Base-by-base conservation (phyloP, 2,113 vertebrate genomes). In the Macroglossus sobrinus region DNA sequence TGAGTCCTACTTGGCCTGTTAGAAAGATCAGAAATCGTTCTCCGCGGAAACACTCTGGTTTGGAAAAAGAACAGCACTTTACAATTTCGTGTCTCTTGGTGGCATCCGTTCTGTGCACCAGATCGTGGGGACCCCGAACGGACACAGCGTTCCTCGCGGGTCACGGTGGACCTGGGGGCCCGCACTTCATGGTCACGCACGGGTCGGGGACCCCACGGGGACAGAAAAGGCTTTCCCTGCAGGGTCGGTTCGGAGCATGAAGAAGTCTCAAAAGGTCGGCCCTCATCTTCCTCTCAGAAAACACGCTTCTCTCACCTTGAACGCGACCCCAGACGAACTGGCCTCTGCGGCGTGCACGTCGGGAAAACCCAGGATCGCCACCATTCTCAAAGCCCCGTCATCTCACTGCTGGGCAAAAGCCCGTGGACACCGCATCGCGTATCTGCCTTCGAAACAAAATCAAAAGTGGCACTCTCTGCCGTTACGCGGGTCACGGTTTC, bases 291-390 rank as follows among this genome's bases (percentile, higher is more conserved):
- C 22, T 87, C 30, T 90, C 64, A 38, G 35, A 92, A 94, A 94
- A 94, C 15, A 53, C 12, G 68, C 40, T 47, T 40, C 74, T 96
- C 79, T 95, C 84, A 53, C 15, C 91, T 98, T 97, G 97, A 92
- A 95, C 95, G 93, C 93, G 33, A 76, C 24, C 96, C 74, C 94
- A 92, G 97, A 95, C 97, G 95, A 97, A 86, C 18, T 74, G 43
- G n/a, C 16, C 22, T 30, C 18, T 43, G 72, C 33, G 91, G 47
- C 19, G 72, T 84, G 22, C 14, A 59, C 75, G 72, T 97, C 93
- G 96, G 53, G 55, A 82, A 97, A 96, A 94, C 59, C 0, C 13
- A 78, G 33, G 7, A 5, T 21, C 38, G 59, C 71, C n/a, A 0
- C 76, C 10, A 1, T 71, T 97, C 98, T 97, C 89, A 97, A 71